Conservation (phyloP, 2,888 invertebrate genomes). For the Synergus japonicus region DNA sequence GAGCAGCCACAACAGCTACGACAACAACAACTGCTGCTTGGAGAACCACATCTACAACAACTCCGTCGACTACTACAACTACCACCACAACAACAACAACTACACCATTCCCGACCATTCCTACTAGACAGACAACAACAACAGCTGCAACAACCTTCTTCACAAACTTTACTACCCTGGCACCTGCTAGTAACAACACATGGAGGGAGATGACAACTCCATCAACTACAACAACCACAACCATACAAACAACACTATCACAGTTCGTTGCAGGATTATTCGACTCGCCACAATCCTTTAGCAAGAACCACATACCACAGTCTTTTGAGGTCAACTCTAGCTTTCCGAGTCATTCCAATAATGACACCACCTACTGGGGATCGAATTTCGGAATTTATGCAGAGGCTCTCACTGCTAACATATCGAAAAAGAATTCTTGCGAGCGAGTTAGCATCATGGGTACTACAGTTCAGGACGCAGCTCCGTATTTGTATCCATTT, state of each 20-base stretch:
- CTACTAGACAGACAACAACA: slow-evolving; percentile 65
- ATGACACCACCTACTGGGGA: slow-evolving; percentile 63
- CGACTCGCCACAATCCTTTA: slow-evolving; percentile 62
- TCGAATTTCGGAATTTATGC: slow-evolving; percentile 70
- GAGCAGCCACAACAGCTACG: slow-evolving; percentile 61
- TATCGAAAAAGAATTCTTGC: slow-evolving; percentile 80
- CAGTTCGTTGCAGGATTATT: slow-evolving; percentile 77
- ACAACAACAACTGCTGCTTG: slow-evolving; percentile 71
- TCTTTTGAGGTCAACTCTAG: slow-evolving; percentile 76
- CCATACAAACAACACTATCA: slow-evolving; percentile 78
- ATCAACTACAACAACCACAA: slow-evolving; percentile 71
- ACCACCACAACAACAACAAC: slow-evolving; percentile 71
- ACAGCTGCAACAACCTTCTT: slow-evolving; percentile 69
- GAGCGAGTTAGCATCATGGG: slow-evolving; percentile 94
- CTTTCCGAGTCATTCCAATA: slow-evolving; percentile 73
- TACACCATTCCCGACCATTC: slow-evolving; percentile 72
- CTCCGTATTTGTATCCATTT: slow-evolving; percentile 96
- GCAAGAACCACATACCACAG: slow-evolving; percentile 66
- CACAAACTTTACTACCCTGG: slow-evolving; percentile 68
- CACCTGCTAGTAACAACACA: slow-evolving; percentile 71
- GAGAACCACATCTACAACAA: slow-evolving; percentile 63
- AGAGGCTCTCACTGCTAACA: slow-evolving; percentile 72
- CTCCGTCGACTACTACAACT: slow-evolving; percentile 71
- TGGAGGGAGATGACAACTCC: slow-evolving; percentile 65
- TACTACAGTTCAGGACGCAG: slow-evolving; percentile 93